Conservation (phyloP, 2,888 invertebrate species). For the Megastigmus dorsalis region DNA sequence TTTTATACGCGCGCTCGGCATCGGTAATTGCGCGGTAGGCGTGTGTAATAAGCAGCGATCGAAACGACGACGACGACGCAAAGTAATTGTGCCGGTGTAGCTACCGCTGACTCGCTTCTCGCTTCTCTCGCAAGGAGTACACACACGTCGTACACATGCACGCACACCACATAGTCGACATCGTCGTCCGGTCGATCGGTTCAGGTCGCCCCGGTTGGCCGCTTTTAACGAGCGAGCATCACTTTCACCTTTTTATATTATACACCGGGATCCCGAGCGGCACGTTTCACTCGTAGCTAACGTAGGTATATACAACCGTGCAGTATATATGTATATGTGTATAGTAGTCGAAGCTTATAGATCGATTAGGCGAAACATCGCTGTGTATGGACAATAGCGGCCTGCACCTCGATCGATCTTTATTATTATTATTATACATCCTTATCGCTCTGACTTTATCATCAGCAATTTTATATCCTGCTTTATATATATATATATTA, state of each 20-base stretch:
- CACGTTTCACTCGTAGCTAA: conserved; percentile 29
- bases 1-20: conserved; percentile 3
- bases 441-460: no score
- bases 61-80: conserved; percentile 12
- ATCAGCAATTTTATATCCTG: no score
- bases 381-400: neutral
- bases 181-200: neutral
- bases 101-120: conserved; percentile 1
- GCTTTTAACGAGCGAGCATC: conserved; percentile 37
- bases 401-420: no score
- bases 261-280: conserved; percentile 25
- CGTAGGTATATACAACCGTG: no score
- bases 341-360: no score
- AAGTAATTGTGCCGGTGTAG: conserved; percentile 31
- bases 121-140: neutral
- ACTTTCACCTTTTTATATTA: conserved; percentile 53
- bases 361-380: conserved; percentile 14
- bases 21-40: conserved; percentile 8
- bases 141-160: neutral
- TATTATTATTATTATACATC: no score
- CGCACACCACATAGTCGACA: neutral
- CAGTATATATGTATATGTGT: no score
- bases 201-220: neutral
- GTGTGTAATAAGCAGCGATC: conserved; percentile 18
- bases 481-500: no score